A percentile compares a stretch with the other conserved stretches of the same genome.
Conservation (phyloP, 1,140 invertebrate species). For the Apis dorsata region DNA sequence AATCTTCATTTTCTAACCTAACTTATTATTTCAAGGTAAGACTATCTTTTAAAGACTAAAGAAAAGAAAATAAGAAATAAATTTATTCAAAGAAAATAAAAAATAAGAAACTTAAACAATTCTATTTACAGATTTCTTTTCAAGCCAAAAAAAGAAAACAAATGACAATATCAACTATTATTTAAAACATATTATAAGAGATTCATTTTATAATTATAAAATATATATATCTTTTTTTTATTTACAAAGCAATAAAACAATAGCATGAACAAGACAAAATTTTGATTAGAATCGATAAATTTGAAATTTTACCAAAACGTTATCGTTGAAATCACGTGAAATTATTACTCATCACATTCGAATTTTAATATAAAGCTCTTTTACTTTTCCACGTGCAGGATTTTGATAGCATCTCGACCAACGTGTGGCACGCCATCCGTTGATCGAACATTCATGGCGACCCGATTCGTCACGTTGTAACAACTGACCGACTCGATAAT, state of each 20-base stretch:
- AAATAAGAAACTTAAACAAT: too few relatives aligned
- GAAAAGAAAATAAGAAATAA: too few relatives aligned
- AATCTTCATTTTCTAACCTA: too few relatives aligned
- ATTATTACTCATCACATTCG: neutral
- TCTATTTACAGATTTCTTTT: too few relatives aligned
- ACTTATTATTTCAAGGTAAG: too few relatives aligned
- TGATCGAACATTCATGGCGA: slow-evolving; percentile 57
- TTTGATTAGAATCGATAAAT: neutral
- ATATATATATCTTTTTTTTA: too few relatives aligned
- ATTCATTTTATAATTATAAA: too few relatives aligned
- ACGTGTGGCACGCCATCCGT: slow-evolving; percentile 52
- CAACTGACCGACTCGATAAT: slow-evolving; percentile 53
- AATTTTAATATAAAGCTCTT: neutral
- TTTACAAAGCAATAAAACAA: too few relatives aligned
- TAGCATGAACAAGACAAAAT: neutral
- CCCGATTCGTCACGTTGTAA: slow-evolving; percentile 47
- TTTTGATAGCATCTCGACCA: slow-evolving; percentile 48
- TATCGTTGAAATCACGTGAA: neutral
- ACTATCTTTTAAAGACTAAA: too few relatives aligned
- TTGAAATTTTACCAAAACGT: too few relatives aligned
- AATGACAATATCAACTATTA: neutral
- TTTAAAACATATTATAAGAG: too few relatives aligned
- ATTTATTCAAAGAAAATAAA: too few relatives aligned
- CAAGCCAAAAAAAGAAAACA: neutral
- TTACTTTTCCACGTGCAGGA: slow-evolving; percentile 20